Evolutionary conservation across 1,140 invertebrate species (phyloP).

Genomic region (Heterodera schachtii): DNA sequence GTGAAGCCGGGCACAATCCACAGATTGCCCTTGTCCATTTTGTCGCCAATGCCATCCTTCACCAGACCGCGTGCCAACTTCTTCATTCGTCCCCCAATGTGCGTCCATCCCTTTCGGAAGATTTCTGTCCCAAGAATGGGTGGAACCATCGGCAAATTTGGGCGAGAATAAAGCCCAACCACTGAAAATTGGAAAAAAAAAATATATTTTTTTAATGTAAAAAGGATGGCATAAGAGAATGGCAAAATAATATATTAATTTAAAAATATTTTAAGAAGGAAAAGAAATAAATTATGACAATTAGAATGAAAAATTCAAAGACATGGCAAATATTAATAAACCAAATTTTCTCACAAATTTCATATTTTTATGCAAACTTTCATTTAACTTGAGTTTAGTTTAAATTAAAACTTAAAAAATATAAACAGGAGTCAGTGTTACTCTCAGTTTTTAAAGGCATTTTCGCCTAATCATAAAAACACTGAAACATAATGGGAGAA

Average conservation of each 20-base stretch:
- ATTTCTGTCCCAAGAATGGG: slow-evolving; percentile 27
- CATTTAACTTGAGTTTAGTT: no score
- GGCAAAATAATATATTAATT: background rate
- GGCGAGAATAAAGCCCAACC: background rate
- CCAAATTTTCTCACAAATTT: no score
- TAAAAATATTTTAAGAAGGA: no score
- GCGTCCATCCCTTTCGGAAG: slow-evolving; percentile 26
- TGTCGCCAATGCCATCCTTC: slow-evolving; percentile 42
- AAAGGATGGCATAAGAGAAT: background rate
- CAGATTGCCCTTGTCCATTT: slow-evolving; percentile 44
- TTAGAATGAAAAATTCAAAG: no score
- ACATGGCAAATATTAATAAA: no score
- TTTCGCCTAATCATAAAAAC: no score
- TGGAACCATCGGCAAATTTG: slow-evolving; percentile 14
- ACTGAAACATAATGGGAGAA: no score
- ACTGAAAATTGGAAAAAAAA: background rate
- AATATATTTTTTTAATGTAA: background rate
- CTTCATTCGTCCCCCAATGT: slow-evolving; percentile 34
- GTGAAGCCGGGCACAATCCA: slow-evolving; percentile 45
- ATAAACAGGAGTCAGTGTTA: no score
- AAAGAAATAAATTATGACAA: no score
- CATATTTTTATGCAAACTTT: no score
- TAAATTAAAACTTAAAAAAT: no score
- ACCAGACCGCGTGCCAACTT: slow-evolving; percentile 32
- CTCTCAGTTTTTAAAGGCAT: no score